These are phyloP conservation scores for Grammomys surdaster DNA, from an alignment of 2,113 vertebrate genomes.

Conservation along the genomic window DNA sequence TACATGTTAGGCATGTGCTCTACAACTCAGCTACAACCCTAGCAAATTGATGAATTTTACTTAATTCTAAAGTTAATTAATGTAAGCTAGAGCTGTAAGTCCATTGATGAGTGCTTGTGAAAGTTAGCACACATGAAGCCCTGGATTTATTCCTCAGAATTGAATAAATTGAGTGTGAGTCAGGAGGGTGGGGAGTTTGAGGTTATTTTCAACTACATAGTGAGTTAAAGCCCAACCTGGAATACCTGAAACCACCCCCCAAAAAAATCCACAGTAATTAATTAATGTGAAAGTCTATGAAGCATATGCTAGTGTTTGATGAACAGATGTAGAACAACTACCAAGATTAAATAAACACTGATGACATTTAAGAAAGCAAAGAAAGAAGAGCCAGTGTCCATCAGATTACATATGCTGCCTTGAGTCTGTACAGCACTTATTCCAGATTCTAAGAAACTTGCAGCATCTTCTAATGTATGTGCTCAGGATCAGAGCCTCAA, in stretches of 20 bases:
- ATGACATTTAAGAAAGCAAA: slow-evolving; percentile 12
- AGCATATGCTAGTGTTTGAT: background rate
- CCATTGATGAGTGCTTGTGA: background rate
- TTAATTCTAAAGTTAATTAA: slow-evolving; percentile 49
- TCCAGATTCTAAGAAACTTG: background rate
- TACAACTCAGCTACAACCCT: background rate
- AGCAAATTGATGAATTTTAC: background rate
- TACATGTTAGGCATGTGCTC: background rate
- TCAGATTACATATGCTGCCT: background rate
- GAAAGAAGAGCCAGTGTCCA: background rate
- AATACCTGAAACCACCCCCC: background rate
- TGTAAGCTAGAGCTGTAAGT: background rate
- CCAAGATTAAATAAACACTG: background rate
- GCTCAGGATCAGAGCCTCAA: background rate
- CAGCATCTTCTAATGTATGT: background rate
- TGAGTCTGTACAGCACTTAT: background rate
- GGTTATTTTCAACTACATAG: background rate
- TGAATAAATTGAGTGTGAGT: background rate
- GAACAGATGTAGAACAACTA: background rate
- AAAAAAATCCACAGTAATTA: background rate
- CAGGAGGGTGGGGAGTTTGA: background rate
- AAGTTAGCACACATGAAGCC: background rate
- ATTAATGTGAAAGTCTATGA: background rate
- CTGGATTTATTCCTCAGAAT: background rate
- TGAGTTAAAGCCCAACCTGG: background rate